Evolutionary conservation across 2,113 vertebrate species (phyloP).

Genomic region (Myxocyprinus asiaticus): DNA sequence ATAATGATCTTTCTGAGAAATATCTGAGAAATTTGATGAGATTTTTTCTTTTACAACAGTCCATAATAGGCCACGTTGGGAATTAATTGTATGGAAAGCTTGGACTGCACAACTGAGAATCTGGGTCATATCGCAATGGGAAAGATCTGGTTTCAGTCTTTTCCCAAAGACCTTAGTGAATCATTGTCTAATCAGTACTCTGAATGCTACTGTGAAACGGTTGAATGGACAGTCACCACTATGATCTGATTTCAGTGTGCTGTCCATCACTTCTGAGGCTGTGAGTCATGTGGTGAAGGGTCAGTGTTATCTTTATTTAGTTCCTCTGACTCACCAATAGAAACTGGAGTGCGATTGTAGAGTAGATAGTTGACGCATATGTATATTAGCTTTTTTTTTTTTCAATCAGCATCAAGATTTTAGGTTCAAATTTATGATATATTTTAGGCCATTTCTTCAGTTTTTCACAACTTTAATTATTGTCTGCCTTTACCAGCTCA

Average conservation of each 20-base stretch:
- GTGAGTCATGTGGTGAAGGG: constrained; percentile 19
- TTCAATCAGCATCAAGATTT: too few relatives aligned
- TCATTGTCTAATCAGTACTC: constrained; percentile 36
- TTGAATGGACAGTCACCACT: constrained; percentile 17
- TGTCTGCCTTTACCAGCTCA: too few relatives aligned
- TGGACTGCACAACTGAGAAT: background rate
- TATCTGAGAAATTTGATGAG: too few relatives aligned
- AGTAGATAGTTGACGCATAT: too few relatives aligned
- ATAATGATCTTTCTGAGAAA: background rate
- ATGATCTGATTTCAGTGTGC: constrained; percentile 33
- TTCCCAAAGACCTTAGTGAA: constrained; percentile 2
- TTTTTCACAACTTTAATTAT: too few relatives aligned
- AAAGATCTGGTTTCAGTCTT: constrained; percentile 22
- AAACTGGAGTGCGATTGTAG: background rate
- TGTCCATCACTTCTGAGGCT: constrained; percentile 18
- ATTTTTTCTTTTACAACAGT: too few relatives aligned
- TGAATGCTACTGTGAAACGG: constrained; percentile 39
- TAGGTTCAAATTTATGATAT: too few relatives aligned
- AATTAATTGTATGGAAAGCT: background rate
- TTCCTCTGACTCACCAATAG: background rate
- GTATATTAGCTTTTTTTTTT: too few relatives aligned
- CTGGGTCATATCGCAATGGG: constrained; percentile 6
- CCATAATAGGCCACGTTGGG: too few relatives aligned
- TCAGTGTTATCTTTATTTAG: background rate
- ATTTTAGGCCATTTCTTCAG: too few relatives aligned